Base-by-base conservation (phyloP, 2,113 vertebrate genomes). In the Nematolebias whitei region DNA sequence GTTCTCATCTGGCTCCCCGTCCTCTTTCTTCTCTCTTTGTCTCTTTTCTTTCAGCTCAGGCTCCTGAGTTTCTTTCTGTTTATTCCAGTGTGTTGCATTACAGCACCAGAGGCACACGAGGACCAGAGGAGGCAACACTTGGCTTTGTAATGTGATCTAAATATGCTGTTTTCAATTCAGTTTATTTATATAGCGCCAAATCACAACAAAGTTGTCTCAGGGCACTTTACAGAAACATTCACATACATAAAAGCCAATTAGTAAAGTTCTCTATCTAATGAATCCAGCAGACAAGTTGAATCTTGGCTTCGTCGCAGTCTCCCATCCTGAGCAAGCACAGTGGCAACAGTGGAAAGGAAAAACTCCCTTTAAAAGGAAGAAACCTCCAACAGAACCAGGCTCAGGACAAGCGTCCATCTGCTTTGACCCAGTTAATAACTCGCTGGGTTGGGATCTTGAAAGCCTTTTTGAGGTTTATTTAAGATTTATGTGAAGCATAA, bases 51-150 rank as follows among this genome's bases (percentile, higher is more conserved):
- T 20, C 71, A 77, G 63, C 83, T 32, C 58, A 79, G 85, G 76
- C 76, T 81, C 82, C 71, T 35, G 80, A 78, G 82, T 76, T 90
- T 74, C 85, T 74, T 79, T 85, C 90, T 78, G 60, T 88, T 88
- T 74, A 79, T 68, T 78, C 74, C 75, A 79, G 78, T 87, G 87
- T 87, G 87, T 83, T 91, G 88, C 84, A 71, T 81, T 87, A 83
- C 71, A 39, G 55, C 23, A 85, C 76, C 85, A 88, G 88, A 83
- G 75, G 89, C 78, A 85, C 82, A 90, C 78, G 78, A 90, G 87
- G 83, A 76, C 72, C 74, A 71, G 64, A 89, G 78, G 69, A 78
- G 69, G 80, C 73, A 83, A 76, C 83, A 76, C 79, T 88, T 79
- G 79, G 53, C 84, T 59, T 64, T 64, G 70, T 74, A 71, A 68